Conservation (phyloP, 2,888 invertebrate genomes). For the Eristalis pertinax region DNA sequence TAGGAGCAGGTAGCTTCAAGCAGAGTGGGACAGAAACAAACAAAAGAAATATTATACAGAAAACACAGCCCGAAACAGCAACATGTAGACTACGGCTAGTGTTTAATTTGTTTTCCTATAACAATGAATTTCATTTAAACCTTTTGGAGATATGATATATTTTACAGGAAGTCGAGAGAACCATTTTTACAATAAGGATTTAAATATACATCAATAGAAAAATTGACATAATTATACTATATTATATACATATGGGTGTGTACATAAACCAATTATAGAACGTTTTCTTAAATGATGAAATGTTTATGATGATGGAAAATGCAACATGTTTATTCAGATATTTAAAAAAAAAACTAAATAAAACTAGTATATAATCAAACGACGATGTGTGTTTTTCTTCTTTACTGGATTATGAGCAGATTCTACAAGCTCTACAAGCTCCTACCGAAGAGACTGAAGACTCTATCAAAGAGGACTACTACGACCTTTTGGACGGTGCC, state of each 20-base stretch:
- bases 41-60: neutral
- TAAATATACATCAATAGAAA: slow-evolving; percentile 23
- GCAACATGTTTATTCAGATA: slow-evolving; percentile 39
- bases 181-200: slow-evolving; percentile 20
- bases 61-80: neutral
- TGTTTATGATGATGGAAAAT: slow-evolving; percentile 41
- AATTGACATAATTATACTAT: slow-evolving; percentile 7
- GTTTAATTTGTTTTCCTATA: neutral
- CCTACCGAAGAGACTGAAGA: too few species aligned
- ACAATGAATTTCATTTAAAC: slow-evolving; percentile 8
- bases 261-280: slow-evolving; percentile 43
- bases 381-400: slow-evolving; percentile 9
- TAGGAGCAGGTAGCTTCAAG: neutral
- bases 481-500: too few species aligned
- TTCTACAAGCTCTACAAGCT: too few species aligned
- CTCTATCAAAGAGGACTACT: too few species aligned
- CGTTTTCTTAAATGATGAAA: slow-evolving; percentile 40
- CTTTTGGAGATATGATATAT: neutral
- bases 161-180: slow-evolving; percentile 19
- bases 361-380: slow-evolving; percentile 30
- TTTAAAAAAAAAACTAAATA: slow-evolving; percentile 46
- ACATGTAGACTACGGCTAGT: neutral
- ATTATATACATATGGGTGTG: slow-evolving; percentile 33
- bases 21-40: neutral
- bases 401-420: neutral